phyloP scores from a whole-genome alignment of 2,888 invertebrate species.

The Rosalia funebris region DNA sequence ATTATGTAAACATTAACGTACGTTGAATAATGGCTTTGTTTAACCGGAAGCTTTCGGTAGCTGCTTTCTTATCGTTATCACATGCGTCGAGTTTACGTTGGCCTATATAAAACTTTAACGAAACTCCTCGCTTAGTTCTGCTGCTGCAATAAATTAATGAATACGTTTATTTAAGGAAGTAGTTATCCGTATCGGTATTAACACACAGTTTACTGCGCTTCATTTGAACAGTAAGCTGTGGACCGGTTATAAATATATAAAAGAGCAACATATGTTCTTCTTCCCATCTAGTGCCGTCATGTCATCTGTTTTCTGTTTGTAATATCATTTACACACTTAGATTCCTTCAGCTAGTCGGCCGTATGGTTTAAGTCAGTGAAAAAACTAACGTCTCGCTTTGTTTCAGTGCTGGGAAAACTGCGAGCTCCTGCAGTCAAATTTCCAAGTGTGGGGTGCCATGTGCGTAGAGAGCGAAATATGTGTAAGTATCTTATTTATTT shows the following conservation, averaged over 20 bases:
- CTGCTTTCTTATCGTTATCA: constrained; percentile 29
- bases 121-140: neutral
- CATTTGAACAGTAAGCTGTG: constrained; percentile 13
- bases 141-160: neutral
- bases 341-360: constrained; percentile 23
- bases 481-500: constrained; percentile 66
- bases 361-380: constrained; percentile 10
- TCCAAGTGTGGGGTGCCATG: constrained; percentile 77
- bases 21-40: constrained; percentile 25
- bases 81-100: constrained; percentile 1
- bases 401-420: constrained; percentile 82
- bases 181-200: constrained; percentile 16
- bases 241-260: constrained; percentile 10
- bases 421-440: constrained; percentile 77
- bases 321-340: constrained; percentile 50
- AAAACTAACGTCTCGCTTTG: constrained; percentile 58
- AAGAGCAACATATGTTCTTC: constrained; percentile 8
- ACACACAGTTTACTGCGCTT: constrained; percentile 1
- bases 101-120: neutral
- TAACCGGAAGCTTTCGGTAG: constrained; percentile 28
- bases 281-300: constrained; percentile 29
- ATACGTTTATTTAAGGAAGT: constrained; percentile 7
- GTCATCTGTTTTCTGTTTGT: constrained; percentile 53
- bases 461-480: constrained; percentile 78
- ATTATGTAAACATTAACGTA: constrained; percentile 3